Evolutionary conservation across 2,888 invertebrate species (phyloP).

Genomic region (Corythucha ciliata): DNA sequence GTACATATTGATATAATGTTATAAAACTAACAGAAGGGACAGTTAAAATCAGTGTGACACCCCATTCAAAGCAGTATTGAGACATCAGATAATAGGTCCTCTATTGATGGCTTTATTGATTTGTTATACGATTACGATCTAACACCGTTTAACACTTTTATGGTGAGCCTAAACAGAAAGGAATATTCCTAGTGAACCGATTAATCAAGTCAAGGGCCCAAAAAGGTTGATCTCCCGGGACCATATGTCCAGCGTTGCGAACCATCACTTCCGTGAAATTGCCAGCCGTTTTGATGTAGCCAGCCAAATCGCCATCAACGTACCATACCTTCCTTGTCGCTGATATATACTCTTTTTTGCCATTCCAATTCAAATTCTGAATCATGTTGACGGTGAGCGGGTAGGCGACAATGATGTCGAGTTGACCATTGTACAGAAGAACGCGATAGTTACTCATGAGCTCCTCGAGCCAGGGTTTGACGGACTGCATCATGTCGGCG

Average conservation of each 20-base stretch:
- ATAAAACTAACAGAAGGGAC: too few species aligned
- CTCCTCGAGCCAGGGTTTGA: constrained; percentile 61
- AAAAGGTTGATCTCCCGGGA: constrained; percentile 67
- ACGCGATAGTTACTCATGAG: constrained; percentile 59
- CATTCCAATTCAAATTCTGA: constrained; percentile 58
- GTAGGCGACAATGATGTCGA: constrained; percentile 85
- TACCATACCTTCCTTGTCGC: constrained; percentile 61
- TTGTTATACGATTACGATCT: too few species aligned
- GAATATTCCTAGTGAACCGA: constrained; percentile 53
- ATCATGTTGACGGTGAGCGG: constrained; percentile 74
- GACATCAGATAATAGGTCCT: too few species aligned
- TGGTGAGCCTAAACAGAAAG: too few species aligned
- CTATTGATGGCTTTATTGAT: too few species aligned
- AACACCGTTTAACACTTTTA: too few species aligned
- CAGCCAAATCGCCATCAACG: constrained; percentile 55
- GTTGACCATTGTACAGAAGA: constrained; percentile 78
- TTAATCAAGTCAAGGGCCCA: constrained; percentile 66
- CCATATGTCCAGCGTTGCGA: constrained; percentile 74
- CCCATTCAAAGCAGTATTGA: too few species aligned
- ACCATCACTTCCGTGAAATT: constrained; percentile 65
- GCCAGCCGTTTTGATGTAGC: constrained; percentile 62
- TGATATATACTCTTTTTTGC: constrained; percentile 53
- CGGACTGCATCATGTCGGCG: constrained; percentile 71
- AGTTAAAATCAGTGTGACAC: too few species aligned
- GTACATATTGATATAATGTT: too few species aligned